Percentiles rank a stretch among this genome's conserved stretches.
These are phyloP conservation scores for Acleris holmiana DNA, from an alignment of 2,888 invertebrate genomes.

Conservation along the genomic window DNA sequence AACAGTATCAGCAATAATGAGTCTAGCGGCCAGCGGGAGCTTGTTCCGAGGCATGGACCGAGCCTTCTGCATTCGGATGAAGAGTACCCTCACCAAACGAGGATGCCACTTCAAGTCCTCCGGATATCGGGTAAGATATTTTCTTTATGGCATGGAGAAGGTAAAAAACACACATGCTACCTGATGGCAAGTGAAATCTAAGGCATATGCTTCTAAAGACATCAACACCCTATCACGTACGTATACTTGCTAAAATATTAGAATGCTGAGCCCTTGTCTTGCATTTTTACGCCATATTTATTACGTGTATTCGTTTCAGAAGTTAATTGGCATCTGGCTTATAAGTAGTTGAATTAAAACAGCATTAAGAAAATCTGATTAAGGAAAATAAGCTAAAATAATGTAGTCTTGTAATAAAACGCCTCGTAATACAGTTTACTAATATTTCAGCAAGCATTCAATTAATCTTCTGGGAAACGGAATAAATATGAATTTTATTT, in stretches of 20 bases:
- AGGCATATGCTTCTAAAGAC: too few relatives aligned
- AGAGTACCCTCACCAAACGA: slow-evolving; percentile 97
- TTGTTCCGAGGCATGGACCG: slow-evolving; percentile 94
- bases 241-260: too few relatives aligned
- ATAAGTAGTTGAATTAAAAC: too few relatives aligned
- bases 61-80: slow-evolving; percentile 98
- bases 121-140: slow-evolving; percentile 93
- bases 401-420: not conserved
- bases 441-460: slow-evolving; percentile 24
- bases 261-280: too few relatives aligned
- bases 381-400: too few relatives aligned
- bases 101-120: slow-evolving; percentile 99
- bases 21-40: slow-evolving; percentile 87
- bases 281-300: too few relatives aligned
- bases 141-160: not conserved
- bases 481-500: slow-evolving; percentile 30
- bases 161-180: too few relatives aligned
- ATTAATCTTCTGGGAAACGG: slow-evolving; percentile 27
- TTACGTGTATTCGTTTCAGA: too few relatives aligned
- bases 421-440: slow-evolving; percentile 4
- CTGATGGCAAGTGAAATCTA: too few relatives aligned
- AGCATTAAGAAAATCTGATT: too few relatives aligned
- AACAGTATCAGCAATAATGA: slow-evolving; percentile 94
- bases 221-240: too few relatives aligned
- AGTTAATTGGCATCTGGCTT: too few relatives aligned